Percentiles rank a stretch among this genome's conserved stretches.
These are phyloP conservation scores for Gibbula magus DNA, from an alignment of 2,888 invertebrate genomes.

Conservation along the genomic window DNA sequence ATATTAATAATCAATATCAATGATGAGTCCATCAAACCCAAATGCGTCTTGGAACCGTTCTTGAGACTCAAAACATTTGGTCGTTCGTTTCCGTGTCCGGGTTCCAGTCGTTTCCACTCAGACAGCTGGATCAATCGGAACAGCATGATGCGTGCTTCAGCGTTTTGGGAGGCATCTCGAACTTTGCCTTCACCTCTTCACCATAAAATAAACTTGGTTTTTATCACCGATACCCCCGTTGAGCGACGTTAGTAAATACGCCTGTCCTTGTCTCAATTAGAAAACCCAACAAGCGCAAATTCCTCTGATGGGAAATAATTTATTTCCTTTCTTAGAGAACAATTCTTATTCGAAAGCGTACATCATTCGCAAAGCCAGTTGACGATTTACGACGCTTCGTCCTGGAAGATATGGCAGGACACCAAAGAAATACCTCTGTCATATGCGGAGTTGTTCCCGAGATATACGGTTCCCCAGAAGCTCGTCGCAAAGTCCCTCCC, in stretches of 20 bases:
- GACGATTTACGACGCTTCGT: neutral
- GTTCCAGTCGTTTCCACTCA: too few species aligned
- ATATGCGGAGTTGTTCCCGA: neutral
- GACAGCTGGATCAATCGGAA: neutral
- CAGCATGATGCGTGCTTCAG: neutral
- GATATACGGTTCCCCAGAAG: neutral
- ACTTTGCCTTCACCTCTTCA: neutral
- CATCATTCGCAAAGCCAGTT: neutral
- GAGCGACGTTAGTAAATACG: constrained; percentile 19
- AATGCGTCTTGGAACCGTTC: too few species aligned
- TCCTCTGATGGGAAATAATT: neutral
- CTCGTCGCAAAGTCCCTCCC: neutral
- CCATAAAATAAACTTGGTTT: neutral
- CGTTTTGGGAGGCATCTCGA: neutral
- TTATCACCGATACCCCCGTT: constrained; percentile 5
- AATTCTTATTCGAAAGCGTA: neutral
- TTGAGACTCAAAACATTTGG: too few species aligned
- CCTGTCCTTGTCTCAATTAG: constrained; percentile 4
- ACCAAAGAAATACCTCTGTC: constrained; percentile 12
- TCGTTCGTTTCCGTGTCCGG: too few species aligned
- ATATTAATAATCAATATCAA: too few species aligned
- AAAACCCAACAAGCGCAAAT: constrained; percentile 12
- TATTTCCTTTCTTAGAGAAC: neutral
- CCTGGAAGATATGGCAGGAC: neutral
- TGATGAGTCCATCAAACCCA: too few species aligned